A percentile compares a stretch with the other conserved stretches of the same genome.
Conservation (phyloP, 2,113 vertebrate genomes). For the Merops nubicus region DNA sequence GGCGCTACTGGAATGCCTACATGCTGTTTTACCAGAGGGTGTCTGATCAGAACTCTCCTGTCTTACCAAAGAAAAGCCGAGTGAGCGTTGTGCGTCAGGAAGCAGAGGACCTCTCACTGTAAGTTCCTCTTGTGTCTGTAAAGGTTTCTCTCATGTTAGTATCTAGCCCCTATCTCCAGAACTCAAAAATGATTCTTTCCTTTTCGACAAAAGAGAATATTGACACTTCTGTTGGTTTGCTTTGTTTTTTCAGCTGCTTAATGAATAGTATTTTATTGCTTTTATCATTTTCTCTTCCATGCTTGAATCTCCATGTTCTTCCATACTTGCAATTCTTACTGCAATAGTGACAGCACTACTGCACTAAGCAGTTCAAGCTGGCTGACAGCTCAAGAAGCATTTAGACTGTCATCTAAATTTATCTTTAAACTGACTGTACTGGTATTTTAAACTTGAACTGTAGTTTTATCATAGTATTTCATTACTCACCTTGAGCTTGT, state of each 20-base stretch:
- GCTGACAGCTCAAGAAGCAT: background rate
- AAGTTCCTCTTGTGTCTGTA: slow-evolving; percentile 60
- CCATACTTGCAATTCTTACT: background rate
- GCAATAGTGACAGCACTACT: background rate
- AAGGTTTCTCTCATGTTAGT: background rate
- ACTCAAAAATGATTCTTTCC: background rate
- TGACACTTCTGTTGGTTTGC: background rate
- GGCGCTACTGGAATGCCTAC: slow-evolving; percentile 98
- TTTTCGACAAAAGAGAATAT: background rate
- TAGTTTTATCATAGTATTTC: background rate
- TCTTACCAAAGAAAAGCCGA: slow-evolving; percentile 95
- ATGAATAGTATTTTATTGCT: background rate
- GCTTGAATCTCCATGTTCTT: background rate
- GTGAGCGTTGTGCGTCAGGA: slow-evolving; percentile 97
- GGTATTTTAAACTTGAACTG: background rate
- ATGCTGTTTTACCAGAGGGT: slow-evolving; percentile 99
- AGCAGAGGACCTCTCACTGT: slow-evolving; percentile 95
- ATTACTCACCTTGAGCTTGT: background rate
- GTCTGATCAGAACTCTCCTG: slow-evolving; percentile 95
- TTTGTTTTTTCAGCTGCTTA: background rate
- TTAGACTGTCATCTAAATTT: background rate
- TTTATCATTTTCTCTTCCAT: background rate
- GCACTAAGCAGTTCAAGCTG: background rate
- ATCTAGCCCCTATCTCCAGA: background rate
- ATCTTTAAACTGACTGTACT: background rate